These are phyloP conservation scores for Willisornis vidua DNA, from an alignment of 2,113 vertebrate species.

Conservation along the genomic window DNA sequence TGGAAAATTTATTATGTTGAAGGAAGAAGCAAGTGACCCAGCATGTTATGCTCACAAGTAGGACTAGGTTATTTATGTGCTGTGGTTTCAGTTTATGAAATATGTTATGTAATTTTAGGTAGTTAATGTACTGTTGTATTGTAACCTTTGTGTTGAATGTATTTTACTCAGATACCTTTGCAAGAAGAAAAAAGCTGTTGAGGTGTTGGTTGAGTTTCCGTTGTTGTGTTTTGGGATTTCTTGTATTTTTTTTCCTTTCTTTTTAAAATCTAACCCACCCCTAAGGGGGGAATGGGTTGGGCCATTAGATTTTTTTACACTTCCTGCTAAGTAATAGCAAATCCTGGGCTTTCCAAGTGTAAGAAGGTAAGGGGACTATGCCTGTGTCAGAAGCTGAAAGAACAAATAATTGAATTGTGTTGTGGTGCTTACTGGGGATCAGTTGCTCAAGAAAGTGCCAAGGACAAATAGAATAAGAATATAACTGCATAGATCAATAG, in stretches of 20 bases:
- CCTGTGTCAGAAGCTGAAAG: background rate
- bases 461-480: background rate
- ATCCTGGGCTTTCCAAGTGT: background rate
- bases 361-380: background rate
- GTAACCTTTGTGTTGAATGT: background rate
- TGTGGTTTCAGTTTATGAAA: constrained; percentile 23
- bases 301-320: background rate
- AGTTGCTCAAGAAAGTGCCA: background rate
- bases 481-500: background rate
- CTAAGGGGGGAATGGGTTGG: background rate
- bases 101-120: background rate
- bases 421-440: background rate
- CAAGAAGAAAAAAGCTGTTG: background rate
- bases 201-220: background rate
- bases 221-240: background rate
- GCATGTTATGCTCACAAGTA: background rate
- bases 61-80: background rate
- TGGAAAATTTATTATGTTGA: background rate
- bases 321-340: background rate
- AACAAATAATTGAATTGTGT: background rate
- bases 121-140: background rate
- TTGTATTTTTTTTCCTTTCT: background rate
- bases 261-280: background rate
- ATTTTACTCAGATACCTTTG: background rate
- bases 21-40: background rate